Conservation (phyloP, 2,797 vertebrate species). For the Characodon lateralis region DNA sequence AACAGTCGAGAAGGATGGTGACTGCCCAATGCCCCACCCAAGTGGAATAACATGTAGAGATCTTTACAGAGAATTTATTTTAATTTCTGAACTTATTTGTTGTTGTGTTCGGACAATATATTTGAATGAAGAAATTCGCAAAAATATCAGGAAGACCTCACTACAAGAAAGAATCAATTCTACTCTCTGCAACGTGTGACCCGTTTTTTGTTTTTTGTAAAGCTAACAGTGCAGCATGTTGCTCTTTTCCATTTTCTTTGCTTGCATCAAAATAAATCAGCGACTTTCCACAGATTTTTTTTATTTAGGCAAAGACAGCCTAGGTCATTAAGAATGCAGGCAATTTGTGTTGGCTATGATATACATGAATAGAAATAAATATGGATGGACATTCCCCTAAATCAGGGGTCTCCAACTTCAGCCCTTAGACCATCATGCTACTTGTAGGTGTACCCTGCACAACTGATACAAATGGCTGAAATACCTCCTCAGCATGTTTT, state of each 20-base stretch:
- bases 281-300: background rate
- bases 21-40: too few relatives aligned
- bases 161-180: background rate
- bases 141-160: background rate
- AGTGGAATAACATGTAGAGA: too few relatives aligned
- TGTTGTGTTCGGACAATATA: background rate
- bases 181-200: background rate
- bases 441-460: background rate
- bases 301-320: background rate
- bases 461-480: background rate
- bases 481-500: background rate
- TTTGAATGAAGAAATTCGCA: background rate
- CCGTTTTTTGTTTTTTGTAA: background rate
- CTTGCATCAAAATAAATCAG: background rate
- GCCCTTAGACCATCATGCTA: background rate
- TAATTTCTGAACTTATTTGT: too few relatives aligned
- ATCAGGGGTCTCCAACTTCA: background rate
- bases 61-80: too few relatives aligned
- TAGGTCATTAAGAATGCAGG: background rate
- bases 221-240: background rate
- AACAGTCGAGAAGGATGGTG: too few relatives aligned
- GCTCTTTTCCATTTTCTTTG: background rate
- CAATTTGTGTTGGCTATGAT: background rate
- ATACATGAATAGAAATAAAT: background rate
- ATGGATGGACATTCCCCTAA: background rate